A percentile compares a stretch with the other conserved stretches of the same genome.
Evolutionary conservation across 2,113 vertebrate species (phyloP).

Genomic region (Bubalus kerabau): DNA sequence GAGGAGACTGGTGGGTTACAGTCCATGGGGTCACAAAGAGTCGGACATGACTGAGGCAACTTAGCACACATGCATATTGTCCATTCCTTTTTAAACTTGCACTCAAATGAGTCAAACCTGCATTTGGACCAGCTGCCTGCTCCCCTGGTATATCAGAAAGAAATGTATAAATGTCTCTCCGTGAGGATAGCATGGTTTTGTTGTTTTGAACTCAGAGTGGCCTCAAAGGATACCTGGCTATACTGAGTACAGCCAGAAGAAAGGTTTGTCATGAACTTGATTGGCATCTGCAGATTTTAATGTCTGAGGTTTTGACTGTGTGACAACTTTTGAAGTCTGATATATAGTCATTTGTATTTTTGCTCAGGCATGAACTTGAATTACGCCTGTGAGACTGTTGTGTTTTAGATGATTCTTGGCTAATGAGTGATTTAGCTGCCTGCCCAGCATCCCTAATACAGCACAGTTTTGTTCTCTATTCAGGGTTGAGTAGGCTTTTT

Average conservation of each 20-base stretch:
- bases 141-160: not conserved
- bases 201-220: not conserved
- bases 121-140: not conserved
- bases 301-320: not conserved
- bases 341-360: not conserved
- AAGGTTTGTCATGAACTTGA: not conserved
- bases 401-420: not conserved
- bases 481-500: not conserved
- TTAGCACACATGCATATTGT: not conserved
- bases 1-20: not conserved
- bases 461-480: not conserved
- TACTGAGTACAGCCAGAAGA: not conserved
- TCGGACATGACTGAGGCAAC: not conserved
- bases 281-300: not conserved
- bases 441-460: not conserved
- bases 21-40: not conserved
- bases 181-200: not conserved
- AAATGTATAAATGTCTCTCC: not conserved
- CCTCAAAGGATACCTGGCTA: not conserved
- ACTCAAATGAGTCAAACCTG: not conserved
- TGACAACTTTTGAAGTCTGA: not conserved
- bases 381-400: not conserved
- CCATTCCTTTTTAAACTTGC: not conserved
- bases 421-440: not conserved
- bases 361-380: not conserved